These are phyloP conservation scores for Ectropis crepuscularia DNA, from an alignment of 2,888 invertebrate species.

Conservation along the genomic window DNA sequence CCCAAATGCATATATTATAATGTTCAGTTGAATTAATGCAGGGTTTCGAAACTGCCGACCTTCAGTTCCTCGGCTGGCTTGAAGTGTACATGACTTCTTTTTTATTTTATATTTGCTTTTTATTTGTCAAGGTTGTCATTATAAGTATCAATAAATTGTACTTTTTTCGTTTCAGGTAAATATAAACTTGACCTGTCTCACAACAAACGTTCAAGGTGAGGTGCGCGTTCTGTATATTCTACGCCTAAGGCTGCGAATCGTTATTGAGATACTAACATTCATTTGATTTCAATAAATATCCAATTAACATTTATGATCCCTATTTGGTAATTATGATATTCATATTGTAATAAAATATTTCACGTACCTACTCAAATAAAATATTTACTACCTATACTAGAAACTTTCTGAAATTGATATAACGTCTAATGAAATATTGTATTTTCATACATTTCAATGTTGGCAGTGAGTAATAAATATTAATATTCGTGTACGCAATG, in stretches of 20 bases:
- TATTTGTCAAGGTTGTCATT: slow-evolving; percentile 42
- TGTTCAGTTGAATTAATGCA: slow-evolving; percentile 63
- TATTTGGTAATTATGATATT: neutral
- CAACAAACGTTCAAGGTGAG: slow-evolving; percentile 69
- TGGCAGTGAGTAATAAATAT: neutral
- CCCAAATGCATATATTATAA: slow-evolving; percentile 74
- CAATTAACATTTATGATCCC: neutral
- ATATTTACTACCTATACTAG: slow-evolving; percentile 3
- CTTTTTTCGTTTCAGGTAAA: slow-evolving; percentile 75
- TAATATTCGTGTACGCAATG: slow-evolving; percentile 1
- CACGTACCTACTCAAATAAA: no score
- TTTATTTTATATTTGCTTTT: slow-evolving; percentile 47
- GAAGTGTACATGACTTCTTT: slow-evolving; percentile 57
- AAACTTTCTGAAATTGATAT: slow-evolving; percentile 2
- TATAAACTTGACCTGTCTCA: slow-evolving; percentile 45
- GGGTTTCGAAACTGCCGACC: slow-evolving; percentile 72
- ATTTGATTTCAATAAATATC: neutral
- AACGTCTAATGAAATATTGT: neutral
- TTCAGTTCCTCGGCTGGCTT: slow-evolving; percentile 62
- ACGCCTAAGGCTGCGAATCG: neutral
- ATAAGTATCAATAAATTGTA: slow-evolving; percentile 42
- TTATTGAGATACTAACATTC: neutral
- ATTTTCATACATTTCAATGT: neutral
- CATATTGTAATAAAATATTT: neutral
- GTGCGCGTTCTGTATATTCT: slow-evolving; percentile 29